Evolutionary conservation across 2,113 vertebrate genomes (phyloP).

Genomic region (Zosterops japonicus): DNA sequence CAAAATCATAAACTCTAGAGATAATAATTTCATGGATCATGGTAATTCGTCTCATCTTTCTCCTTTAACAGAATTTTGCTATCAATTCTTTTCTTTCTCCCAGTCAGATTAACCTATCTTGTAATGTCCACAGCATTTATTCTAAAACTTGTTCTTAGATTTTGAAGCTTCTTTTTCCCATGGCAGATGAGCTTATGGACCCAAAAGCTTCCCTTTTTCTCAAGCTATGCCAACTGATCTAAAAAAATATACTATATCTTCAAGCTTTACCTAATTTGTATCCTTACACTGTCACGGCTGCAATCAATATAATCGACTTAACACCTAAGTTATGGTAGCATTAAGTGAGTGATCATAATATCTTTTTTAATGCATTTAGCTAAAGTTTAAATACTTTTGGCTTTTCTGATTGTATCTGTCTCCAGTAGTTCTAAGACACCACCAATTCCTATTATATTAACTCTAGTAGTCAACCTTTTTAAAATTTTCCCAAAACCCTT

Average conservation of each 20-base stretch:
- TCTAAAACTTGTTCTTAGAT: neutral
- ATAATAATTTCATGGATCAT: neutral
- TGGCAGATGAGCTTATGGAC: neutral
- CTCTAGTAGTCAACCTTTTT: neutral
- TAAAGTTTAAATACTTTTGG: neutral
- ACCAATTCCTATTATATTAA: neutral
- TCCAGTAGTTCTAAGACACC: neutral
- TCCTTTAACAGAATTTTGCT: neutral
- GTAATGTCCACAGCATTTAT: neutral
- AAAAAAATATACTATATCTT: neutral
- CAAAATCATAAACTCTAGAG: neutral
- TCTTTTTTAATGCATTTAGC: constrained; percentile 12
- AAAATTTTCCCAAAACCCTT: neutral
- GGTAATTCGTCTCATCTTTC: neutral
- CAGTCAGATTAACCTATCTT: neutral
- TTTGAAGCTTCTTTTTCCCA: neutral
- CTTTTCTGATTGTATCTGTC: neutral
- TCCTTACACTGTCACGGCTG: neutral
- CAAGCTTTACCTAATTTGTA: neutral
- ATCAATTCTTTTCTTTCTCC: neutral
- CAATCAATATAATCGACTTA: constrained; percentile 1
- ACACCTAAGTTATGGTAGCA: neutral
- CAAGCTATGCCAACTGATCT: neutral
- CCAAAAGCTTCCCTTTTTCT: neutral
- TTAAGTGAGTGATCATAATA: neutral